These are phyloP conservation scores for Tangara arthus DNA, from an alignment of 2,797 vertebrate species.

Conservation along the genomic window DNA sequence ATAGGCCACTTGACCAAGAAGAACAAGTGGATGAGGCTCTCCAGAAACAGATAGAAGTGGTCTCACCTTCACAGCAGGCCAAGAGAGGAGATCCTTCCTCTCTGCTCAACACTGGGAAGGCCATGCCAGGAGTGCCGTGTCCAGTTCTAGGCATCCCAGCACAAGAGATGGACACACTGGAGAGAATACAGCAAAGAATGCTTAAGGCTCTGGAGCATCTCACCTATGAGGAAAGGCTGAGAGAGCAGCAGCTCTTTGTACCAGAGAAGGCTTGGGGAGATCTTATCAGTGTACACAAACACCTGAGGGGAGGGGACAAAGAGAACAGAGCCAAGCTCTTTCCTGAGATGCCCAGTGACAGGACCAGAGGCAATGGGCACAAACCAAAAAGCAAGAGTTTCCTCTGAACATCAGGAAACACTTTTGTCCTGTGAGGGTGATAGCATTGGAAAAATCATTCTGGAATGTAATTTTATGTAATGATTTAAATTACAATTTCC, in stretches of 20 bases:
- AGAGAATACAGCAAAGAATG: background rate
- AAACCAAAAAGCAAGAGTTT: background rate
- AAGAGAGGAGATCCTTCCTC: background rate
- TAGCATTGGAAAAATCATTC: background rate
- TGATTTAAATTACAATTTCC: background rate
- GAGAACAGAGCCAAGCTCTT: background rate
- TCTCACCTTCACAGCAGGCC: background rate
- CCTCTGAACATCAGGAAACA: background rate
- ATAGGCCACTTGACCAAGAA: background rate
- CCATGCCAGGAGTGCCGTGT: fast-evolving
- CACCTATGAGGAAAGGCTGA: background rate
- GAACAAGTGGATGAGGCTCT: too few relatives aligned
- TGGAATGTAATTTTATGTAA: background rate
- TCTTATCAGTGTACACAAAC: too few relatives aligned
- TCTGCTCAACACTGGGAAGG: background rate
- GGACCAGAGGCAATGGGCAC: background rate
- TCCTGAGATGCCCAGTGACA: background rate
- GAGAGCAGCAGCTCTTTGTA: background rate
- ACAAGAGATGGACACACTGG: background rate
- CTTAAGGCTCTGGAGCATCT: background rate
- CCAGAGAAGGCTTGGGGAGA: fast-evolving
- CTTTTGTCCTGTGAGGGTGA: background rate
- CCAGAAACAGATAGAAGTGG: background rate
- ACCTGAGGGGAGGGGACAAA: background rate
- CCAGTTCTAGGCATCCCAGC: background rate